phyloP scores from a whole-genome alignment of 2,797 vertebrate species.

The Rachycentron canadum region DNA sequence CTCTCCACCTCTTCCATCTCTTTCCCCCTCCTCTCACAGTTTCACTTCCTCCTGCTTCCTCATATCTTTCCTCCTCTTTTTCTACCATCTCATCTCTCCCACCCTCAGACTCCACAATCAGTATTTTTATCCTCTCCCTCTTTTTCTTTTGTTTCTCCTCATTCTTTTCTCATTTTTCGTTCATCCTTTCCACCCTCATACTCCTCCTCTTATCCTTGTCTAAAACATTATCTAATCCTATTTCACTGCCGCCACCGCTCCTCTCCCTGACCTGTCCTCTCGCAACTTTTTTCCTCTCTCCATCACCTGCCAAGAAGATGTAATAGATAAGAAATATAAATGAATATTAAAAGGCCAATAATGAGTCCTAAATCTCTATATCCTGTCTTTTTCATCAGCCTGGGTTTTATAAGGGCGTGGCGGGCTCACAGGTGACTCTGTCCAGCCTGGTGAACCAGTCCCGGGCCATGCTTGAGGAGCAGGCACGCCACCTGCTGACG shows the following conservation, averaged over 20 bases:
- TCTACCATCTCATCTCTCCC: neutral
- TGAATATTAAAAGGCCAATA: neutral
- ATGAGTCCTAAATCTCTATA: neutral
- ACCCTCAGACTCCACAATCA: neutral
- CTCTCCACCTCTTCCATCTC: neutral
- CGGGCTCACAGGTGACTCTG: slow-evolving; percentile 95
- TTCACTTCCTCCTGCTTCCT: too few relatives aligned
- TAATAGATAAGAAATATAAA: slow-evolving; percentile 3
- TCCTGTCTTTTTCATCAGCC: slow-evolving; percentile 77
- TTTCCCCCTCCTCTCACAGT: neutral
- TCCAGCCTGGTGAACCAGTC: slow-evolving; percentile 96
- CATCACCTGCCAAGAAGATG: neutral
- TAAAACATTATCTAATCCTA: neutral
- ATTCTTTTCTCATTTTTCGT: neutral
- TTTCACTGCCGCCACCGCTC: neutral
- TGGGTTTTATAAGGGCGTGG: slow-evolving; percentile 93
- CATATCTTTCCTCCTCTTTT: neutral
- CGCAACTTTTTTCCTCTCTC: neutral
- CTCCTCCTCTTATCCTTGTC: neutral
- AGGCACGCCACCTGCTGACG: slow-evolving; percentile 92
- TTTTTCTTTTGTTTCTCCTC: neutral
- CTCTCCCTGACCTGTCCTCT: slow-evolving; percentile 14
- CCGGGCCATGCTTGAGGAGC: slow-evolving; percentile 93
- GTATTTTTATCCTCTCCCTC: neutral
- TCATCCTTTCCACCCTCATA: neutral